Percentiles rank a stretch among this genome's conserved stretches.
These are phyloP conservation scores for Percopsis omiscomaycus DNA, from an alignment of 2,797 vertebrate genomes.

Conservation along the genomic window DNA sequence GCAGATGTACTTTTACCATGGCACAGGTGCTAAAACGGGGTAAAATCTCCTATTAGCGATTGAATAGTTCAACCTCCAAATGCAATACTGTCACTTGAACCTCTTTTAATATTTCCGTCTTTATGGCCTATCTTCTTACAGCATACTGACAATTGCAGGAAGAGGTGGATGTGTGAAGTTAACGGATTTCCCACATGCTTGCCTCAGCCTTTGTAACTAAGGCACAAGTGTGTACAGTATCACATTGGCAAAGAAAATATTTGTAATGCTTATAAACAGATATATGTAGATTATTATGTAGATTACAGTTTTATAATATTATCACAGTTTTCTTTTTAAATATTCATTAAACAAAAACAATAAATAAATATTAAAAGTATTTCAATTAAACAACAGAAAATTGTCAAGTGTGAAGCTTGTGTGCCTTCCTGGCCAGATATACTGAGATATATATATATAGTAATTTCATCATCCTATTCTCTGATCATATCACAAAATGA, in stretches of 20 bases:
- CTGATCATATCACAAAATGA: no score
- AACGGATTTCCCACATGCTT: slow-evolving; percentile 1
- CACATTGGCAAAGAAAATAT: background rate
- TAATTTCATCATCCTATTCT: no score
- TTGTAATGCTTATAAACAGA: background rate
- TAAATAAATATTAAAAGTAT: background rate
- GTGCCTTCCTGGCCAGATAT: background rate
- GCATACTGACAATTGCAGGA: no score
- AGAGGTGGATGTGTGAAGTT: background rate
- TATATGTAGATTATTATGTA: background rate
- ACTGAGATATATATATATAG: no score
- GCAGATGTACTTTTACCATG: no score
- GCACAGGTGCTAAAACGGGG: no score
- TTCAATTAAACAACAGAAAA: background rate
- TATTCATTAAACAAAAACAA: background rate
- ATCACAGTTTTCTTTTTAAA: no score
- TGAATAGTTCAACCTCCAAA: no score
- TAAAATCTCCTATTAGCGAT: no score
- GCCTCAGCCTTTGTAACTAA: background rate
- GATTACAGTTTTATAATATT: background rate
- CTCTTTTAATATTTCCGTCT: no score
- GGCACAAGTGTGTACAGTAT: background rate
- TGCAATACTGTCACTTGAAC: no score
- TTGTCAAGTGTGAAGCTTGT: background rate
- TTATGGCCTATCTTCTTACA: no score